Evolutionary conservation across 1,140 invertebrate species (phyloP), one percentile per base, ranked within the genome.

Genomic region (Brachionus rotundiformis): DNA sequence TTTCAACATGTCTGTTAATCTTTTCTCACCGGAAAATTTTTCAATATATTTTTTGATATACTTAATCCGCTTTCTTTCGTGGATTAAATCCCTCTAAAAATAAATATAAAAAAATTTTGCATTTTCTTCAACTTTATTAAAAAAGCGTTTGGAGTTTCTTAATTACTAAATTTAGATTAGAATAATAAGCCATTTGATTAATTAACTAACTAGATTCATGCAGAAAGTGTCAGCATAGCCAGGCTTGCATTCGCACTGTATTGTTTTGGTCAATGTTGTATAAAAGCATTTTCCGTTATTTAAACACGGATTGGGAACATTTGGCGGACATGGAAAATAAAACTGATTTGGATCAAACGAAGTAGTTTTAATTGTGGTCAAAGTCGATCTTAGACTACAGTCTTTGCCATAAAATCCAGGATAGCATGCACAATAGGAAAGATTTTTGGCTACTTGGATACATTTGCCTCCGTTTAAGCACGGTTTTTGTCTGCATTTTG

Each of bases 261-360:
- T 68, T 11, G 63, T 68, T 68, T 23, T 68, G 3, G 63, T 68
- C 31, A 68, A 68, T 0, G 31, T 68, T 2, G 31, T 19, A 33
- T 68, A 36, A 68, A 33, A 68, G 16, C 63, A 68, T 33, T 68
- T 68, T 19, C 63, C 63, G n/a, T 10, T 19, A 19, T 68, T 68
- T 36, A 68, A 16, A 68, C 63, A 68, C n/a, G 63, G 63, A 68
- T 68, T 68, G 3, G 63, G 63, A 36, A 68, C 63, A 33, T 68
- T 33, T 16, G 13, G 0, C 36, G 63, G 63, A 23, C 63, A 68
- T 7, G 63, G 29, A 36, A 68, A 36, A 68, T 68, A 68, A 7
- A 19, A 68, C 7, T 33, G 6, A 16, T 68, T 68, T 29, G 61
- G 61, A n/a, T 63, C 61, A 31, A 63, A 63, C 11, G 61, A 1